phyloP scores from a whole-genome alignment of 2,797 vertebrate genomes.

The Tauraco hartlaubi region DNA sequence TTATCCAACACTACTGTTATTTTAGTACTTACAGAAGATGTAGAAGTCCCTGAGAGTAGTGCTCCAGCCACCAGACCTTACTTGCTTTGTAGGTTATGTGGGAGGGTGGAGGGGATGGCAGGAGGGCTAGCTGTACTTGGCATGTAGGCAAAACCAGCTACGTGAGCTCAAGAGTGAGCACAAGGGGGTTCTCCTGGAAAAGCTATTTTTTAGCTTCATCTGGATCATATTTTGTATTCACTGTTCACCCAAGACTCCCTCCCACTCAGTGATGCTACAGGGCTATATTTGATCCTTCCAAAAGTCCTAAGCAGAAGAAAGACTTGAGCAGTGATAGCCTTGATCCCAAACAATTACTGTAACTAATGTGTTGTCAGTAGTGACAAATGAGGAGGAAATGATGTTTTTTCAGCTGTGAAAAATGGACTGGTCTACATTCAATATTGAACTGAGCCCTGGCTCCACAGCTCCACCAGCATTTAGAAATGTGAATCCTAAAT shows the following conservation, averaged over 20 bases:
- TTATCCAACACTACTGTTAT: background rate
- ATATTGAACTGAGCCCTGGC: background rate
- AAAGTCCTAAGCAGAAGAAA: background rate
- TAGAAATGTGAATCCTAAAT: background rate
- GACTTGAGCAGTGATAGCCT: background rate
- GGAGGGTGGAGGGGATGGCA: background rate
- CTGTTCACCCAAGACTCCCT: background rate
- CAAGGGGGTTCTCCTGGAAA: background rate
- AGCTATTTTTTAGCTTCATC: background rate
- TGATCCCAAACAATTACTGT: background rate
- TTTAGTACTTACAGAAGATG: background rate
- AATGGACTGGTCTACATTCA: background rate
- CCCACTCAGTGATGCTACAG: background rate
- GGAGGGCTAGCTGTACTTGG: background rate
- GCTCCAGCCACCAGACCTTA: background rate
- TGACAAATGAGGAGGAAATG: constrained; percentile 15
- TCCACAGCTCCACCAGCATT: background rate
- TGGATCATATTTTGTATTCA: background rate
- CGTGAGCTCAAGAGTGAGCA: background rate
- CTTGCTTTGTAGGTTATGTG: background rate
- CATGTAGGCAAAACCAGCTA: background rate
- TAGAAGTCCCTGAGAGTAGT: background rate
- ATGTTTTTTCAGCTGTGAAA: constrained; percentile 18
- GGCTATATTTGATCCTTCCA: background rate
- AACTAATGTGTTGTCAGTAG: background rate